Percentiles rank a stretch among this genome's conserved stretches.
These are phyloP conservation scores for Enteromius anoplus DNA, from an alignment of 2,797 vertebrate species.

Conservation along the genomic window DNA sequence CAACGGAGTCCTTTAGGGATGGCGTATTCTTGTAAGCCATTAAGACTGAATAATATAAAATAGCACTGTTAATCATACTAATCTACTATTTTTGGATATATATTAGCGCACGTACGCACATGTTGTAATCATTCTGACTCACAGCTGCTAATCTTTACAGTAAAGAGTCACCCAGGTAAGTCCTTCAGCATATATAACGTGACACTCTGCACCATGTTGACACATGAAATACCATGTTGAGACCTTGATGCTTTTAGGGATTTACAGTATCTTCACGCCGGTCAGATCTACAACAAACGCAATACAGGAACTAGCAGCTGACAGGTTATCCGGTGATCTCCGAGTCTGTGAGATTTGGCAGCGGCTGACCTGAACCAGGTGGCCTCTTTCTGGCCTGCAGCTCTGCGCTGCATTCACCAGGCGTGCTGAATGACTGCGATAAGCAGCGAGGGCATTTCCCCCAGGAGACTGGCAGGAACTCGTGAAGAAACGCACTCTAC, in stretches of 20 bases:
- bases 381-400: constrained; percentile 52
- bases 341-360: constrained; percentile 57
- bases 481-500: constrained; percentile 65
- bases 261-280: constrained; percentile 6
- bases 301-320: constrained; percentile 47
- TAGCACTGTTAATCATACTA: not conserved
- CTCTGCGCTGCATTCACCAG: constrained; percentile 51
- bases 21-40: not conserved
- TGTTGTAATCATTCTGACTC: not conserved
- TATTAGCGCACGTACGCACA: not conserved
- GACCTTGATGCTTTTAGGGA: constrained; percentile 35
- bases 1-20: not conserved
- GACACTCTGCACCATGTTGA: constrained; percentile 25
- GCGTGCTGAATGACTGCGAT: constrained; percentile 60
- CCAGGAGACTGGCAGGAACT: constrained; percentile 59
- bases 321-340: constrained; percentile 19
- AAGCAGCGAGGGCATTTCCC: constrained; percentile 68
- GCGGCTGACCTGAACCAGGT: constrained; percentile 58
- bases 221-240: constrained; percentile 19
- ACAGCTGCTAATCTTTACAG: constrained; percentile 24
- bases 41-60: not conserved
- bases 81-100: not conserved
- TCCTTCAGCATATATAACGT: constrained; percentile 23
- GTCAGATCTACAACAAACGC: constrained; percentile 23
- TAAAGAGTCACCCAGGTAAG: constrained; percentile 15